These are phyloP conservation scores for Naso thynnoides DNA, from an alignment of 2,797 vertebrate species.

Conservation along the genomic window DNA sequence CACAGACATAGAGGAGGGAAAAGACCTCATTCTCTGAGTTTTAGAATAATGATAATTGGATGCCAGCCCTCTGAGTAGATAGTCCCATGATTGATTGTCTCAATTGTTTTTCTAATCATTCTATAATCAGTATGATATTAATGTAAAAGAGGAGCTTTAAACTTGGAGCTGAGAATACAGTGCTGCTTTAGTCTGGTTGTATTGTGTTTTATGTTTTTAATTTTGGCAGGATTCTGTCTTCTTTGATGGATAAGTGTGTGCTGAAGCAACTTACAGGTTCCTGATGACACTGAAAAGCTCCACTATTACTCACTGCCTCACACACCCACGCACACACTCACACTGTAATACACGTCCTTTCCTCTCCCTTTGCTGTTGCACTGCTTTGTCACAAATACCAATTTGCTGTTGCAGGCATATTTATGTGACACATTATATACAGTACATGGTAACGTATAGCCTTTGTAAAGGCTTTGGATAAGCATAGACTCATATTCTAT, in stretches of 20 bases:
- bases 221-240: not conserved
- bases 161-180: not conserved
- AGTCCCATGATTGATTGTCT: not conserved
- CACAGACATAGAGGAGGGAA: too few species aligned
- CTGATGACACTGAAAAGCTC: constrained; percentile 22
- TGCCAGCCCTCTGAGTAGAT: not conserved
- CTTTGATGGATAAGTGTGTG: not conserved
- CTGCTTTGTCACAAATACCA: constrained; percentile 21
- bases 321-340: constrained; percentile 26
- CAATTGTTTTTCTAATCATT: too few species aligned
- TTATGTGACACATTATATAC: constrained; percentile 28
- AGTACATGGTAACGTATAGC: constrained; percentile 3
- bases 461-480: constrained; percentile 10
- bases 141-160: too few species aligned
- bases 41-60: too few species aligned
- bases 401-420: constrained; percentile 8
- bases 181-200: not conserved
- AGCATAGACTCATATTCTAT: constrained; percentile 15
- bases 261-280: not conserved
- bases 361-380: constrained; percentile 4
- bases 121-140: too few species aligned
- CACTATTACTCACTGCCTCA: constrained; percentile 22
- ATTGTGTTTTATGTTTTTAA: constrained; percentile 7
- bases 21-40: too few species aligned
- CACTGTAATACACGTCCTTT: not conserved